These are phyloP conservation scores for Rhizoglyphus robini DNA, from an alignment of 1,140 invertebrate species.

Conservation along the genomic window DNA sequence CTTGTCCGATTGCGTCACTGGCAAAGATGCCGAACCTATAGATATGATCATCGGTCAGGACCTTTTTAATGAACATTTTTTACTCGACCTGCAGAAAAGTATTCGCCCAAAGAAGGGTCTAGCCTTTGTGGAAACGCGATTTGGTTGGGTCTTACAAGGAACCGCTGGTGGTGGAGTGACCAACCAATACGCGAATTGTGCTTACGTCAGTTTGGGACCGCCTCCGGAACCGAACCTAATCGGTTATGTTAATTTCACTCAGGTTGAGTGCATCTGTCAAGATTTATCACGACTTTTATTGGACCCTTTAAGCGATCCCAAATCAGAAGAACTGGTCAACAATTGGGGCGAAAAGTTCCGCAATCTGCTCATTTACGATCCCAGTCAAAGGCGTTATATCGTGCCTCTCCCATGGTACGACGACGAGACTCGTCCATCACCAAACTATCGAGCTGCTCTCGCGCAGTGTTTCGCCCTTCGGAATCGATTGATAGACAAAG, in stretches of 20 bases:
- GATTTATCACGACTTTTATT: neutral
- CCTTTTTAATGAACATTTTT: neutral
- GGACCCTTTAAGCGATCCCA: neutral
- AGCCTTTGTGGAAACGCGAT: neutral
- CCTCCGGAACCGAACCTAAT: neutral
- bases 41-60: neutral
- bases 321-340: neutral
- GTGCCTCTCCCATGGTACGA: neutral
- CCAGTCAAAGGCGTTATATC: neutral
- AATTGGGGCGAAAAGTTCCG: neutral
- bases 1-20: neutral
- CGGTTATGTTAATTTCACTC: too few relatives aligned
- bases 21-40: neutral
- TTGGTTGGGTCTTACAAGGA: neutral
- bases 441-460: neutral
- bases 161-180: neutral
- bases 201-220: neutral
- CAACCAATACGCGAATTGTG: neutral
- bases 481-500: neutral
- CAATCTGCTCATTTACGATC: neutral
- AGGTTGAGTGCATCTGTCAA: too few relatives aligned
- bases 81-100: neutral
- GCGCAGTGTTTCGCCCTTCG: neutral
- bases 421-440: neutral
- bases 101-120: neutral